phyloP scores from a whole-genome alignment of 2,888 invertebrate species.

The Ephialtes manifestator region DNA sequence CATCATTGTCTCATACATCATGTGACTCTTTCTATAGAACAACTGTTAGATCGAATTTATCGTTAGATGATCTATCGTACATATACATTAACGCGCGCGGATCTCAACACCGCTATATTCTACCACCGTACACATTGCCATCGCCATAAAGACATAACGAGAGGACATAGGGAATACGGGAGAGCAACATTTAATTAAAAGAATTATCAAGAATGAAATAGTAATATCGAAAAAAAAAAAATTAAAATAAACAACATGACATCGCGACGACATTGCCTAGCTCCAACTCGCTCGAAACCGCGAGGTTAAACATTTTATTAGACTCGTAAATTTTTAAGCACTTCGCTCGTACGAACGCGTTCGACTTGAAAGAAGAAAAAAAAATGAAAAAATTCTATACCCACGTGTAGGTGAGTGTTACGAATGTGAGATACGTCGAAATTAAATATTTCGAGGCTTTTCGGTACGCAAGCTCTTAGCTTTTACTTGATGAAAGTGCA shows the following conservation, averaged over 20 bases:
- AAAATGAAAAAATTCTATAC: slow-evolving; percentile 28
- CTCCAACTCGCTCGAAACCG: slow-evolving; percentile 65
- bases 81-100: slow-evolving; percentile 41
- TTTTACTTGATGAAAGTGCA: neutral
- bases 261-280: slow-evolving; percentile 67
- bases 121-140: slow-evolving; percentile 56
- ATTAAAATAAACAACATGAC: slow-evolving; percentile 48
- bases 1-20: slow-evolving; percentile 30
- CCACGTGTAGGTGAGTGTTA: slow-evolving; percentile 35
- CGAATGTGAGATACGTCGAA: slow-evolving; percentile 32
- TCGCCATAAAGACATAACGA: slow-evolving; percentile 28
- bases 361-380: slow-evolving; percentile 9
- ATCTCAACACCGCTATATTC: slow-evolving; percentile 32
- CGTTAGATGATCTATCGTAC: slow-evolving; percentile 56
- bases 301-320: slow-evolving; percentile 59
- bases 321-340: slow-evolving; percentile 56
- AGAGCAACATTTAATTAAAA: slow-evolving; percentile 32
- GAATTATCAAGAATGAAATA: slow-evolving; percentile 38
- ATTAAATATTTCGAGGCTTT: slow-evolving; percentile 12
- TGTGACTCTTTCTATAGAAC: neutral
- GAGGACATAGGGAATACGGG: slow-evolving; percentile 53
- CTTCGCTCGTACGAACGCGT: slow-evolving; percentile 54
- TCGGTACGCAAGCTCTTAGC: no score
- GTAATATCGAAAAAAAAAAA: slow-evolving; percentile 49
- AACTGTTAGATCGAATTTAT: slow-evolving; percentile 30